A percentile compares a stretch with the other conserved stretches of the same genome.
These are phyloP conservation scores for Uria lomvia DNA, from an alignment of 2,113 vertebrate species.

Conservation along the genomic window DNA sequence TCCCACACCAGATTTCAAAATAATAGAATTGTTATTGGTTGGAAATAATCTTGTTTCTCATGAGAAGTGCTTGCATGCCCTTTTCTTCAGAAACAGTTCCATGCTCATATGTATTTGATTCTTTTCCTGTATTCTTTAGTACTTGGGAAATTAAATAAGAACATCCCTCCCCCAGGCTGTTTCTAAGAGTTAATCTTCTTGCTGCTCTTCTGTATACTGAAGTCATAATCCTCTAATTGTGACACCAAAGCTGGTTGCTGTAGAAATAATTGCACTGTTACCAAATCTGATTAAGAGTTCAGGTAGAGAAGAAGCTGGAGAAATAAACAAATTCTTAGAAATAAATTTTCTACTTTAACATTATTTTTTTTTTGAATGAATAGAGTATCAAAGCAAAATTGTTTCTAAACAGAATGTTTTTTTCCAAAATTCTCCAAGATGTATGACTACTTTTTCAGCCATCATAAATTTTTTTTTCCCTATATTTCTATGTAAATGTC, in stretches of 20 bases:
- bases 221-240: conserved; percentile 18
- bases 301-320: neutral
- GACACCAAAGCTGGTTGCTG: conserved; percentile 18
- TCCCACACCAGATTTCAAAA: neutral
- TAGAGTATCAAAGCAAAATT: neutral
- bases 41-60: neutral
- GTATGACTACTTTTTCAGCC: neutral
- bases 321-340: conserved; percentile 32
- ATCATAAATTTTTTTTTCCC: neutral
- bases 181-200: neutral
- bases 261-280: conserved; percentile 23
- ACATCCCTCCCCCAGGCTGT: neutral
- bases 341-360: neutral
- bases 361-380: neutral
- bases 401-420: neutral
- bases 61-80: neutral
- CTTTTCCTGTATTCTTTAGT: neutral
- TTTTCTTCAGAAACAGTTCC: neutral
- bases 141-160: neutral
- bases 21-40: neutral
- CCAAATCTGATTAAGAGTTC: conserved; percentile 50
- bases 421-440: neutral
- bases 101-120: neutral
- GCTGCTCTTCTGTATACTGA: neutral
- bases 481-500: neutral